phyloP scores from a whole-genome alignment of 1,140 invertebrate species.

The Zeugodacus cucurbitae region DNA sequence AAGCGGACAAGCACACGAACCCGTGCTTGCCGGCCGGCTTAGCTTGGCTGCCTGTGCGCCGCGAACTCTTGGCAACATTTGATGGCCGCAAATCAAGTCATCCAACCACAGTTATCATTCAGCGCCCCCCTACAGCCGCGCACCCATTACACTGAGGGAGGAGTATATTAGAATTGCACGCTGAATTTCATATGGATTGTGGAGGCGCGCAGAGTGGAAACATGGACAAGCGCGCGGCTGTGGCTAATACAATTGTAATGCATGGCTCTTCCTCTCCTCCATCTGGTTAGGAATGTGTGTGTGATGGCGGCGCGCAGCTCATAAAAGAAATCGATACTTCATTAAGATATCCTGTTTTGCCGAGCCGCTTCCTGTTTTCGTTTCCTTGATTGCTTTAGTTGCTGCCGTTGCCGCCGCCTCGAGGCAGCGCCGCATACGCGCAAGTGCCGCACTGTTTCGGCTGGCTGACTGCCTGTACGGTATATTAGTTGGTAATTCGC shows the following conservation, averaged over 20 bases:
- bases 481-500: constrained; percentile 25
- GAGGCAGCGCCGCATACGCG: background rate
- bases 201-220: background rate
- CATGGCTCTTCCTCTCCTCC: no score
- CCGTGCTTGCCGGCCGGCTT: background rate
- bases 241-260: no score
- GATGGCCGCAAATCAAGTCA: constrained; percentile 19
- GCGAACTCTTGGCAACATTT: background rate
- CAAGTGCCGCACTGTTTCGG: background rate
- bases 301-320: background rate
- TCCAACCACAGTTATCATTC: background rate
- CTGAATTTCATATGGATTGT: no score
- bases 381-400: constrained; percentile 64
- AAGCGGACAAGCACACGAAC: background rate
- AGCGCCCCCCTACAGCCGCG: background rate
- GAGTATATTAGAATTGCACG: no score
- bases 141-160: background rate
- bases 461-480: background rate
- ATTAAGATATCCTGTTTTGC: constrained; percentile 65
- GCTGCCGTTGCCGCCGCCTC: background rate
- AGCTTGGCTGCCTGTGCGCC: background rate
- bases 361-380: constrained; percentile 64
- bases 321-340: constrained; percentile 61
- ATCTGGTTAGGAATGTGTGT: background rate
- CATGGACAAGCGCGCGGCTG: background rate